These are phyloP conservation scores for Melolontha melolontha DNA, from an alignment of 2,888 invertebrate genomes.

Conservation along the genomic window DNA sequence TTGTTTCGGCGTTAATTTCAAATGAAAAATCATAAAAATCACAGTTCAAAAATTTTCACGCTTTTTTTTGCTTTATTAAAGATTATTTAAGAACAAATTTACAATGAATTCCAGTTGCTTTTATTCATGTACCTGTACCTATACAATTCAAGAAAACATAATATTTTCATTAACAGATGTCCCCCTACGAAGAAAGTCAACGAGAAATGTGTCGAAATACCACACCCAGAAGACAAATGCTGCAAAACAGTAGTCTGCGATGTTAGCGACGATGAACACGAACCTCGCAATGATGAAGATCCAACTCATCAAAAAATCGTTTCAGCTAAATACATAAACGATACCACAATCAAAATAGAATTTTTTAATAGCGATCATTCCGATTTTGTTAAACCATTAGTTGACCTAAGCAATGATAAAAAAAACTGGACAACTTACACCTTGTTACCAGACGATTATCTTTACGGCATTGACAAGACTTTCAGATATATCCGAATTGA, in stretches of 20 bases:
- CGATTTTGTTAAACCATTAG: conserved; percentile 51
- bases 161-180: conserved; percentile 66
- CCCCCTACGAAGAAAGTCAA: conserved; percentile 69
- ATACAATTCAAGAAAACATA: too few relatives aligned
- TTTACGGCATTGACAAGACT: conserved; percentile 53
- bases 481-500: conserved; percentile 60
- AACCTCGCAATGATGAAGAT: conserved; percentile 63
- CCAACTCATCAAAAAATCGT: conserved; percentile 55
- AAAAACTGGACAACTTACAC: conserved; percentile 65
- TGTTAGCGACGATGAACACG: conserved; percentile 83
- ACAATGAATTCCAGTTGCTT: too few relatives aligned
- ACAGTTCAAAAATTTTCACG: too few relatives aligned
- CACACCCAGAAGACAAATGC: conserved; percentile 85
- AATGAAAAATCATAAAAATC: too few relatives aligned
- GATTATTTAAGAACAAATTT: too few relatives aligned
- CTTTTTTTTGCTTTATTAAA: too few relatives aligned
- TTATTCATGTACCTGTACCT: too few relatives aligned
- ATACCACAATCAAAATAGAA: conserved; percentile 62
- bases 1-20: too few relatives aligned
- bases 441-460: conserved; percentile 58
- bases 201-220: conserved; percentile 86
- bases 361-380: conserved; percentile 57
- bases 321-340: conserved; percentile 62
- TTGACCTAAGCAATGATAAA: conserved; percentile 65
- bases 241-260: conserved; percentile 89